Evolutionary conservation across 2,888 invertebrate species (phyloP).

Genomic region (Colostygia pectinataria): DNA sequence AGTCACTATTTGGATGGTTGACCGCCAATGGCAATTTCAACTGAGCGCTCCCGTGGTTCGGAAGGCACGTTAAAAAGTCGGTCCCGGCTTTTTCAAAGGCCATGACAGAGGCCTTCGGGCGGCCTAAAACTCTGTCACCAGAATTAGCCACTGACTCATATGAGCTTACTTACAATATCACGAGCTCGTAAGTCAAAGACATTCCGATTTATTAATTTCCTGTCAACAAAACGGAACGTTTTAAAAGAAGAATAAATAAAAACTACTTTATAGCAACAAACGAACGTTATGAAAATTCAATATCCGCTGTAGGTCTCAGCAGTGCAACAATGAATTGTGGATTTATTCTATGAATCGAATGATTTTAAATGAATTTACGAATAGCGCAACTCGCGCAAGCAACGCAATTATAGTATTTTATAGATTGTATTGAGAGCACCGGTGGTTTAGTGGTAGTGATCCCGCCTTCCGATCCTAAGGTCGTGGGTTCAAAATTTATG

Average conservation of each 20-base stretch:
- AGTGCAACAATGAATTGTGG: constrained; percentile 59
- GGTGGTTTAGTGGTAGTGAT: too few relatives aligned
- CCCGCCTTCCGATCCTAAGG: too few relatives aligned
- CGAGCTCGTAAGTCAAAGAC: background rate
- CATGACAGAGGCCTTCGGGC: too few relatives aligned
- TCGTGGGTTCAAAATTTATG: too few relatives aligned
- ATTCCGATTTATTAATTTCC: constrained; percentile 74
- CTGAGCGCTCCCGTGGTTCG: too few relatives aligned
- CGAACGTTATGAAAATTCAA: constrained; percentile 78
- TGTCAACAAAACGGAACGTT: constrained; percentile 61
- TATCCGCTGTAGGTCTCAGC: constrained; percentile 67
- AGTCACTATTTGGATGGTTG: too few relatives aligned
- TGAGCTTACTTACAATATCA: too few relatives aligned
- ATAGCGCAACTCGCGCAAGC: background rate
- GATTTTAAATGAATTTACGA: constrained; percentile 24
- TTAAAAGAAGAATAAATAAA: constrained; percentile 67
- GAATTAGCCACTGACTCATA: too few relatives aligned
- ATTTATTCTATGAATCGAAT: constrained; percentile 49
- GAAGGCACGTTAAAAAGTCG: too few relatives aligned
- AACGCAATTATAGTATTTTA: background rate
- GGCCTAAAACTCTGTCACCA: too few relatives aligned
- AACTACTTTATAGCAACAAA: constrained; percentile 63
- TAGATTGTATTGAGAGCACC: background rate
- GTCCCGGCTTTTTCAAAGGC: too few relatives aligned
- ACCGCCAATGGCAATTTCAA: too few relatives aligned